A percentile compares a stretch with the other conserved stretches of the same genome.
phyloP scores from a whole-genome alignment of 2,888 invertebrate species.

The Hemithea aestivaria region DNA sequence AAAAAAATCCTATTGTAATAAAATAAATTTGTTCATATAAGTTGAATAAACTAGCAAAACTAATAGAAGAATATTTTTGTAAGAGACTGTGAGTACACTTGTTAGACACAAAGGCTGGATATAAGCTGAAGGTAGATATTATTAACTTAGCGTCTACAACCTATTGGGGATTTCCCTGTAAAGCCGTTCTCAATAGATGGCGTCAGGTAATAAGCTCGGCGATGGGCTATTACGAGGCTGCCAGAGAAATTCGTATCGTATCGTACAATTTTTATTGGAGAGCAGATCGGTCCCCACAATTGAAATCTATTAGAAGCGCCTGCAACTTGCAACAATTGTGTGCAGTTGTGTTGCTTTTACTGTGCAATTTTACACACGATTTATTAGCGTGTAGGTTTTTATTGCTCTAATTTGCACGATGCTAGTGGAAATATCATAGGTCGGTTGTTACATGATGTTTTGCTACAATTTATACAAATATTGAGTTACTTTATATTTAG shows the following conservation, averaged over 20 bases:
- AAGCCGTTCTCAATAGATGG: slow-evolving; percentile 77
- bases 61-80: background rate
- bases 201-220: slow-evolving; percentile 73
- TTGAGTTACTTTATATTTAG: too few species aligned
- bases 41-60: too few species aligned
- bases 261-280: slow-evolving; percentile 58
- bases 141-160: slow-evolving; percentile 66
- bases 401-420: too few species aligned
- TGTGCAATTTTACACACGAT: slow-evolving; percentile 14
- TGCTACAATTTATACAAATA: too few species aligned
- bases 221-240: slow-evolving; percentile 70
- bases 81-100: slow-evolving; percentile 25
- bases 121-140: slow-evolving; percentile 52
- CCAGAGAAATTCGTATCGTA: slow-evolving; percentile 65
- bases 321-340: slow-evolving; percentile 53
- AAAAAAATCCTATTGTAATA: too few species aligned
- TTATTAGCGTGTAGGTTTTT: slow-evolving; percentile 7
- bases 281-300: slow-evolving; percentile 54
- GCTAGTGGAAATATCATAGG: too few species aligned
- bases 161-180: slow-evolving; percentile 73
- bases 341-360: slow-evolving; percentile 22
- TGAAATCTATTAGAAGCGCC: slow-evolving; percentile 62
- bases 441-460: too few species aligned
- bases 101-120: slow-evolving; percentile 49
- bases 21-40: background rate